Evolutionary conservation across 2,113 vertebrate genomes (phyloP).

Genomic region (Felis catus): F.catus_Fca126_mat1.0 CM031412.1:181949501-181950000

Average conservation of each 20-base stretch:
- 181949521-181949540: constrained; percentile 60
- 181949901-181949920: not conserved
- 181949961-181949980: not conserved
- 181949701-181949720: constrained; percentile 46
- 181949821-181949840: not conserved
- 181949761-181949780: not conserved
- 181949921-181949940: not conserved
- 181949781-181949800: not conserved
- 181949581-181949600: constrained; percentile 70
- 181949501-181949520: constrained; percentile 66
- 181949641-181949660: not conserved
- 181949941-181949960: not conserved
- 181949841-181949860: not conserved
- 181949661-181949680: not conserved
- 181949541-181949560: constrained; percentile 36
- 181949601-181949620: constrained; percentile 48
- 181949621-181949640: not conserved
- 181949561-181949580: constrained; percentile 61
- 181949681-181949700: constrained; percentile 60
- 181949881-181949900: not conserved
- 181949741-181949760: constrained; percentile 35
- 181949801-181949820: not conserved
- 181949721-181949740: constrained; percentile 44
- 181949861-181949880: not conserved
- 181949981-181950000: not conserved